These are phyloP conservation scores for Leptinotarsa haldemani DNA, from an alignment of 2,888 invertebrate species.

Conservation along the genomic window DNA sequence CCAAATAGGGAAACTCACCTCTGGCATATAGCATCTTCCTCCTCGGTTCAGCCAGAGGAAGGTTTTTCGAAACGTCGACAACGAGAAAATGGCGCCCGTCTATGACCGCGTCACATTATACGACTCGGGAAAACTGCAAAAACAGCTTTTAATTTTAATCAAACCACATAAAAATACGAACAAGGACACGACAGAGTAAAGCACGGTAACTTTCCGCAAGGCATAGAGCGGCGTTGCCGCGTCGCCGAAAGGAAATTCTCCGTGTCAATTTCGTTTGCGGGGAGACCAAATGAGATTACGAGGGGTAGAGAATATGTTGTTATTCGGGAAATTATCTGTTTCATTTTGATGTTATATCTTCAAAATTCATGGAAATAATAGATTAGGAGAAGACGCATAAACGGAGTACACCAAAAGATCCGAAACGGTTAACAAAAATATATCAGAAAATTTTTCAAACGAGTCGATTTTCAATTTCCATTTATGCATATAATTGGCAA, in stretches of 20 bases:
- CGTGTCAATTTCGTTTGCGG: not conserved
- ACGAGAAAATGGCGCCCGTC: constrained; percentile 24
- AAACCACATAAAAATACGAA: constrained; percentile 47
- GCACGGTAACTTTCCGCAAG: constrained; percentile 47
- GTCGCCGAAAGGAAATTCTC: constrained; percentile 29
- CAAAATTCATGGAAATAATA: too few relatives aligned
- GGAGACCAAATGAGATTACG: not conserved
- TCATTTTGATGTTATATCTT: too few relatives aligned
- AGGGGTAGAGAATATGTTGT: not conserved
- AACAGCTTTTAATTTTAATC: constrained; percentile 43
- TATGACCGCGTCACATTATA: constrained; percentile 19
- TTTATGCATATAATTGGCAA: too few relatives aligned
- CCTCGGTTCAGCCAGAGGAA: not conserved
- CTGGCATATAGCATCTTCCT: constrained; percentile 38
- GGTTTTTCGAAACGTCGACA: constrained; percentile 13
- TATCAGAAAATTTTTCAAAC: too few relatives aligned
- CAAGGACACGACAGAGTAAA: constrained; percentile 46
- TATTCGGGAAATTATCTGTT: too few relatives aligned
- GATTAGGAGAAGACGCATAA: too few relatives aligned
- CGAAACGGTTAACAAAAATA: too few relatives aligned
- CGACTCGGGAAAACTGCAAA: constrained; percentile 30
- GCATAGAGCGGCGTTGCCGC: constrained; percentile 42
- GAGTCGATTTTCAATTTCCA: too few relatives aligned
- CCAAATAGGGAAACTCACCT: constrained; percentile 28
- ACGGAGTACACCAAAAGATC: too few relatives aligned